These are phyloP conservation scores for Erinaceus europaeus DNA, from an alignment of 2,113 vertebrate genomes.

Conservation along the genomic window DNA sequence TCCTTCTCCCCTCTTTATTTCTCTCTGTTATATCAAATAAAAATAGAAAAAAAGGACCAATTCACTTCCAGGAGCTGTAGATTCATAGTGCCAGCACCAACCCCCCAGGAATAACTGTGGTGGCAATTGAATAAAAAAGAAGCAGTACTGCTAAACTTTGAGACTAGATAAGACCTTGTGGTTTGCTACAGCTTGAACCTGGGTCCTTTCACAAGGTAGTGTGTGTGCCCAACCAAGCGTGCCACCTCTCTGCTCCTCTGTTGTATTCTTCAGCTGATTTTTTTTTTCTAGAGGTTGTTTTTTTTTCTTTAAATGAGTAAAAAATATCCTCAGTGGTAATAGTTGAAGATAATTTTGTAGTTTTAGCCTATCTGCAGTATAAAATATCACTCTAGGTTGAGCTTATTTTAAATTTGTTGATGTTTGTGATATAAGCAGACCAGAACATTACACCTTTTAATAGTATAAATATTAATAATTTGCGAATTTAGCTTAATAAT, in stretches of 20 bases:
- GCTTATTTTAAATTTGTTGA: slow-evolving; percentile 1
- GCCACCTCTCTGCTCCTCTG: too few species aligned
- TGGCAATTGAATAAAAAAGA: too few species aligned
- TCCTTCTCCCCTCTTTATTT: too few species aligned
- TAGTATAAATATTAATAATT: not conserved
- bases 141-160: too few species aligned
- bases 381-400: slow-evolving; percentile 1
- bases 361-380: not conserved
- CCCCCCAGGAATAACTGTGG: too few species aligned
- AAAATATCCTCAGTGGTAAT: not conserved
- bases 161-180: not conserved
- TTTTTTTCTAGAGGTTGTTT: slow-evolving; percentile 23
- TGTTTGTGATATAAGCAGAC: not conserved
- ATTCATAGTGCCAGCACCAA: too few species aligned
- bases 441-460: not conserved
- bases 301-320: not conserved
- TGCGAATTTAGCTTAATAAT: not conserved
- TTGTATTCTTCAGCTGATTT: not conserved
- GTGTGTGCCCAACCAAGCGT: too few species aligned
- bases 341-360: slow-evolving; percentile 2
- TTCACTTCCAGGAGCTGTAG: too few species aligned
- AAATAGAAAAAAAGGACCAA: too few species aligned
- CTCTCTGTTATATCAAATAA: too few species aligned
- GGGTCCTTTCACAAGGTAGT: too few species aligned
- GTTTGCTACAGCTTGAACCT: not conserved